These are phyloP conservation scores for Saccopteryx leptura DNA, from an alignment of 2,113 vertebrate species.

Conservation along the genomic window DNA sequence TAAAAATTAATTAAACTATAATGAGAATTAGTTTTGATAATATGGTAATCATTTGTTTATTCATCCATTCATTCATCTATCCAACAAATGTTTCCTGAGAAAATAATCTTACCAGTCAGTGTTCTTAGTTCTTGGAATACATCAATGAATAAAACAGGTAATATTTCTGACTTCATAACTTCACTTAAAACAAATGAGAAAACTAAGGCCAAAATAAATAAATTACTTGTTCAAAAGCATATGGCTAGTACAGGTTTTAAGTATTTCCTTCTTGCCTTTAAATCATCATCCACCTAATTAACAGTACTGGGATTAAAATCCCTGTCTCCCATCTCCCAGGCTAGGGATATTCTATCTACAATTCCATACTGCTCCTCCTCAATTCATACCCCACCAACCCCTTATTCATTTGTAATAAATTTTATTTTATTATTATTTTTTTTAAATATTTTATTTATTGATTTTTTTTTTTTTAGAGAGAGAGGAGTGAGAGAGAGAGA, in stretches of 20 bases:
- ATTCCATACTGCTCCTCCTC: neutral
- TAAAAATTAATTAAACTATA: neutral
- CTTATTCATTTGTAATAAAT: neutral
- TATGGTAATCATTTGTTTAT: neutral
- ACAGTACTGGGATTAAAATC: neutral
- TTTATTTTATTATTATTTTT: too few species aligned
- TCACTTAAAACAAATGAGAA: neutral
- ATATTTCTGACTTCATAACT: neutral
- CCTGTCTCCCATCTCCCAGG: too few species aligned
- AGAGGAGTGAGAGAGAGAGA: too few species aligned
- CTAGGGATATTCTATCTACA: neutral
- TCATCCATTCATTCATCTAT: neutral
- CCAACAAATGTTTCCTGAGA: neutral
- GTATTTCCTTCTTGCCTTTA: neutral
- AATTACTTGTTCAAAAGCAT: neutral
- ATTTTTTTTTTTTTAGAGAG: too few species aligned
- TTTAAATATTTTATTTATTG: too few species aligned
- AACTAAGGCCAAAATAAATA: neutral
- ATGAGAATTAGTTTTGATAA: neutral
- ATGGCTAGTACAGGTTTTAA: too few species aligned
- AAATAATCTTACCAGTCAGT: neutral
- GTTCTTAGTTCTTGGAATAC: neutral
- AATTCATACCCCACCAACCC: rapidly evolving
- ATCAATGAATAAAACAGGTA: neutral
- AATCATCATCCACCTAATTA: neutral